Percentiles rank a stretch among this genome's conserved stretches.
phyloP scores from a whole-genome alignment of 2,888 invertebrate species.

The Hesperia comma region DNA sequence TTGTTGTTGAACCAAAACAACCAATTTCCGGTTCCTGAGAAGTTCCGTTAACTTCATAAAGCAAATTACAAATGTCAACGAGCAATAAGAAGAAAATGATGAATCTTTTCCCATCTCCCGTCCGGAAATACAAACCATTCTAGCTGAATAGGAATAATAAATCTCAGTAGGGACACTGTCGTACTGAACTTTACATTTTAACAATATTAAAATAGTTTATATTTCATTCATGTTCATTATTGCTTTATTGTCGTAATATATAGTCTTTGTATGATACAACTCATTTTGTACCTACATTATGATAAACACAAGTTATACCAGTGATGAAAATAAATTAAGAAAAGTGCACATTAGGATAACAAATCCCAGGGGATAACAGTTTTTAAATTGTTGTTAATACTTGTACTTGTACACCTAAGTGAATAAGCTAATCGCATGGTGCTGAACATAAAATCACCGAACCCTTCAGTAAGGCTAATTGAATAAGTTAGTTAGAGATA shows the following conservation, averaged over 20 bases:
- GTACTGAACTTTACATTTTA: background rate
- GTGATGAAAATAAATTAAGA: no score
- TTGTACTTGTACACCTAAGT: no score
- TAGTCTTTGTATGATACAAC: no score
- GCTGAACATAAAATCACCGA: no score
- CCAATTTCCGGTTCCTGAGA: slow-evolving; percentile 14
- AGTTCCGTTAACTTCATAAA: slow-evolving; percentile 8
- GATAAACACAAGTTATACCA: no score
- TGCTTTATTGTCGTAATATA: no score
- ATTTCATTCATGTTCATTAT: background rate
- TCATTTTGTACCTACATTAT: no score
- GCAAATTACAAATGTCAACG: slow-evolving; percentile 14
- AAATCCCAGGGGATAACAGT: no score
- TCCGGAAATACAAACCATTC: slow-evolving; percentile 8
- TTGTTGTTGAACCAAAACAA: slow-evolving; percentile 8
- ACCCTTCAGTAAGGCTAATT: no score
- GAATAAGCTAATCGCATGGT: no score
- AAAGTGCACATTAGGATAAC: no score
- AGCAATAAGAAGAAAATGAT: slow-evolving; percentile 10
- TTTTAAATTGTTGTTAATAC: no score
- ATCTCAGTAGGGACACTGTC: background rate
- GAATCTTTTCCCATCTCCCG: slow-evolving; percentile 1
- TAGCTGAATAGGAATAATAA: slow-evolving; percentile 6
- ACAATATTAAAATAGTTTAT: background rate
- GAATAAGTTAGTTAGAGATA: background rate